These are phyloP conservation scores for Schizaphis graminum DNA, from an alignment of 2,888 invertebrate genomes.

Conservation along the genomic window DNA sequence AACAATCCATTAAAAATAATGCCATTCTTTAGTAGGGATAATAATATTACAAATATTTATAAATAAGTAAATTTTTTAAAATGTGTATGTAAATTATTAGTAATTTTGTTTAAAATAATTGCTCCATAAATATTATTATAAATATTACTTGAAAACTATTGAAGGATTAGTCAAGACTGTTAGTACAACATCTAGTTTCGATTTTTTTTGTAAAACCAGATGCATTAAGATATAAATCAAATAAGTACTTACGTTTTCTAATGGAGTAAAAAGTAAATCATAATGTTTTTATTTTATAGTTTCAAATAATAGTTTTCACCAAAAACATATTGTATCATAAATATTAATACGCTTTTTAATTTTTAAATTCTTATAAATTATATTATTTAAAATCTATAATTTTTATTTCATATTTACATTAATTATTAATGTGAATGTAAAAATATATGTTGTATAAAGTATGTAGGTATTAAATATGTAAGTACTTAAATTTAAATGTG, in stretches of 20 bases:
- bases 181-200: slow-evolving; percentile 21
- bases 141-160: slow-evolving; percentile 31
- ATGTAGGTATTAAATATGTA: neutral
- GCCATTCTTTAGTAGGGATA: neutral
- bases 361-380: neutral
- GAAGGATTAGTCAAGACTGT: slow-evolving; percentile 49
- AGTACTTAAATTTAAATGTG: neutral
- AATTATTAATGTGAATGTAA: neutral
- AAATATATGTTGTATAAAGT: slow-evolving; percentile 24
- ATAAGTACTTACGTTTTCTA: slow-evolving; percentile 10
- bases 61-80: neutral
- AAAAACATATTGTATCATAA: neutral
- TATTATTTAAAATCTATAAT: neutral
- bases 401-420: neutral
- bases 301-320: neutral
- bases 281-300: neutral
- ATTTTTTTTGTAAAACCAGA: slow-evolving; percentile 12
- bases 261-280: slow-evolving; percentile 9
- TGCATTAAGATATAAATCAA: neutral
- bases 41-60: neutral
- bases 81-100: neutral
- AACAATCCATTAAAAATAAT: neutral
- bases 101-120: slow-evolving; percentile 35
- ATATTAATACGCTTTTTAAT: neutral
- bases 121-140: neutral